Percentiles rank a stretch among this genome's conserved stretches.
Conservation (phyloP, 2,113 vertebrate genomes). For the Petaurus breviceps region DNA sequence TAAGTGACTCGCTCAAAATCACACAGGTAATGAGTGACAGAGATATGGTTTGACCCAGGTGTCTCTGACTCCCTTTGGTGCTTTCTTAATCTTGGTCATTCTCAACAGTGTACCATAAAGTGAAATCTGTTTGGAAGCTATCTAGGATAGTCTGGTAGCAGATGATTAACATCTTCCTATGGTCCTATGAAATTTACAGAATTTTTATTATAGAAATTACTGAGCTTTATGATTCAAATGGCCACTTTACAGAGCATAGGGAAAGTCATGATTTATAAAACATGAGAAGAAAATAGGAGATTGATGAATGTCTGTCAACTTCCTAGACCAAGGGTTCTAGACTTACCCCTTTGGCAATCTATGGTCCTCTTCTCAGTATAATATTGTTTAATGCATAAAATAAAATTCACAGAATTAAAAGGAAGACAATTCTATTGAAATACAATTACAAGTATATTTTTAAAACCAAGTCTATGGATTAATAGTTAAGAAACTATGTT, state of each 20-base stretch:
- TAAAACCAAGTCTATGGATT: neutral
- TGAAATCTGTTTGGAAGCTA: neutral
- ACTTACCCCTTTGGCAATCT: neutral
- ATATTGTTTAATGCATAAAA: neutral
- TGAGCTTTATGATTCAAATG: neutral
- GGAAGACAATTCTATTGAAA: neutral
- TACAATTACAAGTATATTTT: neutral
- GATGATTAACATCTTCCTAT: neutral
- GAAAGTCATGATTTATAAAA: slow-evolving; percentile 11
- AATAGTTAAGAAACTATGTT: neutral
- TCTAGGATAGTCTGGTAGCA: neutral
- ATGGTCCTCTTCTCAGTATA: neutral
- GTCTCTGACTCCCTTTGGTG: neutral
- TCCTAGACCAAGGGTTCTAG: neutral
- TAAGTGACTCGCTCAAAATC: neutral
- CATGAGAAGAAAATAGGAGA: neutral
- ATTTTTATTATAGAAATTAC: neutral
- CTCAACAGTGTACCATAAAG: neutral
- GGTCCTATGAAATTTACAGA: neutral
- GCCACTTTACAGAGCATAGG: neutral
- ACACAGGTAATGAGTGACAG: neutral
- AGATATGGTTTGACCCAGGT: neutral
- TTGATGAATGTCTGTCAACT: neutral
- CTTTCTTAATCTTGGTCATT: neutral
- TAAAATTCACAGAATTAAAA: neutral